Evolutionary conservation across 2,888 invertebrate genomes (phyloP).

Genomic region (Pseudanteris insignis): DNA sequence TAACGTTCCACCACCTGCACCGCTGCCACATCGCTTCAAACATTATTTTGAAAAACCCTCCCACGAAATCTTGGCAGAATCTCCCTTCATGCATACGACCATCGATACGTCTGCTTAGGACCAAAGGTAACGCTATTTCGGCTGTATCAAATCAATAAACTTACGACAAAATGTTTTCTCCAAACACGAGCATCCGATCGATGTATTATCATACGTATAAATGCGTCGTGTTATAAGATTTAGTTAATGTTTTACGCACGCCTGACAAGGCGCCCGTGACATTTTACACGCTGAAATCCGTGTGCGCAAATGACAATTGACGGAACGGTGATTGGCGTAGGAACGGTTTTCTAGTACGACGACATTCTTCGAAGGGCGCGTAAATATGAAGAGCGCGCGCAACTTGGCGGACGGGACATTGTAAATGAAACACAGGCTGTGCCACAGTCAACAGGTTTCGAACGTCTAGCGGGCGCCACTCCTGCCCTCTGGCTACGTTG

Average conservation of each 20-base stretch:
- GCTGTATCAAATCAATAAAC: too few relatives aligned
- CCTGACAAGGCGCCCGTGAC: too few relatives aligned
- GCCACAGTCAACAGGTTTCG: constrained; percentile 49
- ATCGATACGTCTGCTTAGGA: too few relatives aligned
- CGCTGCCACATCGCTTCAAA: constrained; percentile 29
- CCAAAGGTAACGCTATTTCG: too few relatives aligned
- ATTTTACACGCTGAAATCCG: not conserved
- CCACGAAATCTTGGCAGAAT: constrained; percentile 36
- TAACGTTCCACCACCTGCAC: constrained; percentile 48
- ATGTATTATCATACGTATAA: too few relatives aligned
- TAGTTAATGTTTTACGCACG: too few relatives aligned
- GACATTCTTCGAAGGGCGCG: constrained; percentile 46
- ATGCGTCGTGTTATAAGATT: too few relatives aligned
- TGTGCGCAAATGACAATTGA: constrained; percentile 26
- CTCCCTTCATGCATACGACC: not conserved
- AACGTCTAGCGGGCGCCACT: constrained; percentile 62
- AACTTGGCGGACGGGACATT: constrained; percentile 49
- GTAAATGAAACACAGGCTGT: constrained; percentile 49
- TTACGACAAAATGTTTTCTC: too few relatives aligned
- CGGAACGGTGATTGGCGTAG: constrained; percentile 35
- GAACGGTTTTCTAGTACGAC: constrained; percentile 46
- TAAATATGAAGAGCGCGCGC: constrained; percentile 46
- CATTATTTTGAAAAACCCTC: constrained; percentile 34
- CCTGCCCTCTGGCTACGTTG: constrained; percentile 55
- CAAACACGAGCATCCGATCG: too few relatives aligned